A percentile compares a stretch with the other conserved stretches of the same genome.
Conservation (phyloP, 1,140 invertebrate species). For the Penaeus indicus region DNA sequence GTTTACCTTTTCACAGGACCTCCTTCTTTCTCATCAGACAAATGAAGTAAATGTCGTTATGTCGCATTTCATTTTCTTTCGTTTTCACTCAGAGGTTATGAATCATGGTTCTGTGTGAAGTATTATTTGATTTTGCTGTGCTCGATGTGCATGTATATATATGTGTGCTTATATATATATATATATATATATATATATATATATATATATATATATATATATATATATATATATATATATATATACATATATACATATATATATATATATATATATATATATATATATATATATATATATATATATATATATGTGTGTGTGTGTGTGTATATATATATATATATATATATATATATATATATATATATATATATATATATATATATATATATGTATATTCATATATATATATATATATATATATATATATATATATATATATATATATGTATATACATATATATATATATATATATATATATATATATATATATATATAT, state of each 20-base stretch:
- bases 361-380: slow-evolving; percentile 19
- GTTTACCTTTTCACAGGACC: no score
- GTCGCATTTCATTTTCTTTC: no score
- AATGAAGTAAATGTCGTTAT: no score
- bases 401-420: slow-evolving; percentile 3
- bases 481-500: slow-evolving; percentile 37
- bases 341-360: slow-evolving; percentile 20
- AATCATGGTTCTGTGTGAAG: background rate
- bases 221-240: slow-evolving; percentile 14
- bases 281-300: slow-evolving; percentile 26
- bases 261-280: slow-evolving; percentile 25
- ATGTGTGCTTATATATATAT: background rate
- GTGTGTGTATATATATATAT: slow-evolving; percentile 1
- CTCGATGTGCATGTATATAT: background rate
- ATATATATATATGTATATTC: background rate
- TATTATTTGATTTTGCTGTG: background rate
- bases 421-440: slow-evolving; percentile 28
- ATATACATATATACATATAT: slow-evolving; percentile 22
- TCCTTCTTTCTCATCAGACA: no score
- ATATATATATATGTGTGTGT: slow-evolving; percentile 1
- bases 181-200: background rate
- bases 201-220: background rate
- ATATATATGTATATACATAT: slow-evolving; percentile 24
- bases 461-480: slow-evolving; percentile 40
- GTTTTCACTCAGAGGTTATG: no score